Base-by-base conservation (phyloP, 2,797 vertebrate species). In the Ibycter americanus region DNA sequence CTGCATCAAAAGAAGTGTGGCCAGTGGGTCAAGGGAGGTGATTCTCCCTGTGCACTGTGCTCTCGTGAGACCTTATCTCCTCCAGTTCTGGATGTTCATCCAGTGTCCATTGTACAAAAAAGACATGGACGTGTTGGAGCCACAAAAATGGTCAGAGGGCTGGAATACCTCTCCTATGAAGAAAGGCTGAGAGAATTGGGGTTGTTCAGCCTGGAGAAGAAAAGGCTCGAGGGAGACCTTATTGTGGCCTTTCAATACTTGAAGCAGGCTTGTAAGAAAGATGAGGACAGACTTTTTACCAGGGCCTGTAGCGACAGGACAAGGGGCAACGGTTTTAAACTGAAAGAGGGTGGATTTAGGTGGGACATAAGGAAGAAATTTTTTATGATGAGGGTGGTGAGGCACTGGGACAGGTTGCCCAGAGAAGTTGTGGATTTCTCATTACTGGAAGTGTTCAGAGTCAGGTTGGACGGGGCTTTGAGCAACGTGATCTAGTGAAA, bases 41-140 rank as follows among this genome's bases (percentile, higher is more conserved):
- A 76, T 61, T 56, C 27, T 76, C 1, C 19, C n/a, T 11, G 23
- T 20, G 11, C n/a, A 5, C 32, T 55, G 12, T 22, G 44, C 17
- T 74, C 17, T 58, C 0, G 0, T 49, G 62, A 84, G 32, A 68
- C 4, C 2, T 21, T 21, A 49, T 8, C 9, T 20, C 11, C 51
- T 66, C 36, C 36, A 80, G 21, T 32, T 77, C 49, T 77, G 4
- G 14, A 52, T 29, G 21, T 54, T 27, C 51, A 40, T 55, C 27
- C 51, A 79, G 46, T 23, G 66, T 42, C 8, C 29, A n/a, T 17
- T 63, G 40, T 6, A 59, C 22, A 51, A 51, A 54, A 82, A 78
- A 46, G 40, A 49, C 11, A 67, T 16, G 40, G 34, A 73, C 1
- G 0, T 71, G 46, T 51, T 68, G 17, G 5, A 65, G 29, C 51